Evolutionary conservation across 2,797 vertebrate species (phyloP), one percentile per base, ranked within the genome.

Genomic region (Bufotes viridis): DNA sequence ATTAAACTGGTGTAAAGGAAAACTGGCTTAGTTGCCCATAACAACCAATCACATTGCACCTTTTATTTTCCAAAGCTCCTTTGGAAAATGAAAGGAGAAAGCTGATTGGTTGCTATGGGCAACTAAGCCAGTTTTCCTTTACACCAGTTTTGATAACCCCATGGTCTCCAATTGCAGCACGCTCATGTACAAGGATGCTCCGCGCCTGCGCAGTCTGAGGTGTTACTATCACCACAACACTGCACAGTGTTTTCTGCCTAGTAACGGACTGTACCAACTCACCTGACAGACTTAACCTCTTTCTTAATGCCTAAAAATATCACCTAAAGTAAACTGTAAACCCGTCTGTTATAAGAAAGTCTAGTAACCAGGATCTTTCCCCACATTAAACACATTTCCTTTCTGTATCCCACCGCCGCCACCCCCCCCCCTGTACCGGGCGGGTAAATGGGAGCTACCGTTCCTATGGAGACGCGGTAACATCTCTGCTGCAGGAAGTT

Each of bases 401-500:
- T 26, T 6, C 20, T n/a, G 7, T 10, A 29, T 20, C 0, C 0
- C 7, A 42, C 9, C 12, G 5, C 11, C 26, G 11, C 10, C 53
- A 0, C 20, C 24, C 70, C 22, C 57, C 78, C 78, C 22, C 57
- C 78, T 20, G 26, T 60, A 61, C 78, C 20, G 17, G 26, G 81
- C 20, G 17, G 26, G 81, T 65, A 49, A 53, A 20, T 91, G 90
- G 90, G 78, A 72, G 76, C 5, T 75, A 81, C 91, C 82, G 92
- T 92, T 91, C 60, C 91, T 90, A 84, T 85, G 91, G 93, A 91
- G 88, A 93, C 91, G 69, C n/a, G 80, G 87, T 87, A 92, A 92
- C 91, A 89, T 90, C 89, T 78, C 89, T 79, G 58, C 7, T 29
- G 72, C 61, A 58, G 82, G 87, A 88, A 88, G 87, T 83, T 29